Percentiles rank a stretch among this genome's conserved stretches.
Conservation (phyloP, 2,797 vertebrate genomes). For the Coregonus suidteri region DNA sequence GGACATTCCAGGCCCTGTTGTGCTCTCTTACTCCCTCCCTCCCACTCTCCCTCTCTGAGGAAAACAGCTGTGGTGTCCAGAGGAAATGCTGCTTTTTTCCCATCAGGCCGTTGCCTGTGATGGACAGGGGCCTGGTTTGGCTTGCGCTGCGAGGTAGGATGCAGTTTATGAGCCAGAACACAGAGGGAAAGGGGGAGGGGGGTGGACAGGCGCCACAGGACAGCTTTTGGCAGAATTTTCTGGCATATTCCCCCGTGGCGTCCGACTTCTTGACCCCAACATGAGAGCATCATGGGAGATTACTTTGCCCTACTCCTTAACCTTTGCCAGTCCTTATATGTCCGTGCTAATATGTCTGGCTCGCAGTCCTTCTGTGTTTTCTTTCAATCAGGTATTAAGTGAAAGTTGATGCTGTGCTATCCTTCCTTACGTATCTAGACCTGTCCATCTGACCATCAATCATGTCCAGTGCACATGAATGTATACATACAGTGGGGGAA, state of each 20-base stretch:
- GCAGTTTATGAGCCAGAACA: constrained; percentile 89
- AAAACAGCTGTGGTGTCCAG: constrained; percentile 87
- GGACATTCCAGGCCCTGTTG: constrained; percentile 69
- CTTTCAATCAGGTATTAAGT: constrained; percentile 23
- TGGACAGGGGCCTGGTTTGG: constrained; percentile 84
- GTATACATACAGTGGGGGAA: too few relatives aligned
- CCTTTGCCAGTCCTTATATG: constrained; percentile 43
- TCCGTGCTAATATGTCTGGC: constrained; percentile 20
- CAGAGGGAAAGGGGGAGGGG: constrained; percentile 38
- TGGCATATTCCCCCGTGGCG: constrained; percentile 73
- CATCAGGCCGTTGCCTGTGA: constrained; percentile 79
- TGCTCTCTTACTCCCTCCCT: constrained; percentile 5
- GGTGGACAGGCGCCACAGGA: constrained; percentile 46
- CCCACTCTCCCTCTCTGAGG: constrained; percentile 54
- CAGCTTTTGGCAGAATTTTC: constrained; percentile 75
- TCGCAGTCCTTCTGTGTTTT: constrained; percentile 47
- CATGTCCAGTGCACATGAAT: too few relatives aligned
- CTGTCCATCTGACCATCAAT: too few relatives aligned
- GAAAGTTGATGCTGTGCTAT: too few relatives aligned
- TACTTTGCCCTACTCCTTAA: constrained; percentile 54
- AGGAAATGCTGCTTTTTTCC: constrained; percentile 84
- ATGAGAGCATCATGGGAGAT: constrained; percentile 76
- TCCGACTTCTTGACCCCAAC: constrained; percentile 73
- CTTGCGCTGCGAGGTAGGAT: constrained; percentile 81
- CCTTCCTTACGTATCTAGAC: too few relatives aligned